These are phyloP conservation scores for Microcebus murinus DNA, from an alignment of 2,113 vertebrate species.

Conservation along the genomic window DNA sequence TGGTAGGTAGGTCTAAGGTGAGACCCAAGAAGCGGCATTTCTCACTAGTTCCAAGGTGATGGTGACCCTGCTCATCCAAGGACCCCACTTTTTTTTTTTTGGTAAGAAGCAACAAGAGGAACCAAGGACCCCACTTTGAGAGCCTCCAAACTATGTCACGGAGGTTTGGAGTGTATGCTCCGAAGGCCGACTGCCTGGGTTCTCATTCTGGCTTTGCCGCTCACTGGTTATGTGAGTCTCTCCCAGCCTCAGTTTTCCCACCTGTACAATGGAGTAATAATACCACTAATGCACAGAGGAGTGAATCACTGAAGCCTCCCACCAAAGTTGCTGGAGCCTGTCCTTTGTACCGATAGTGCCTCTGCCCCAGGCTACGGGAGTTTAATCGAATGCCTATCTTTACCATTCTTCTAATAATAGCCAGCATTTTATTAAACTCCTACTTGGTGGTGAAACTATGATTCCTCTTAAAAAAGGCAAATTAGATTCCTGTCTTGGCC, in stretches of 20 bases:
- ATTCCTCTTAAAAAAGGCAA: not conserved
- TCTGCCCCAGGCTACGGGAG: not conserved
- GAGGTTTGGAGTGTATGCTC: not conserved
- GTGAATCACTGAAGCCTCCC: not conserved
- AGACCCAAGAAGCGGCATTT: not conserved
- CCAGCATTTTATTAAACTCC: not conserved
- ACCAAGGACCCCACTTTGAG: too few species aligned
- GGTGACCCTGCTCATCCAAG: not conserved
- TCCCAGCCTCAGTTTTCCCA: not conserved
- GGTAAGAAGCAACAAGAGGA: too few species aligned
- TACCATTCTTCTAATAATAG: not conserved
- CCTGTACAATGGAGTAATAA: not conserved
- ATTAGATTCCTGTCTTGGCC: not conserved
- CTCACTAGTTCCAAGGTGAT: not conserved
- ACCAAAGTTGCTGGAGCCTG: not conserved
- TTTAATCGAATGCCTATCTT: not conserved
- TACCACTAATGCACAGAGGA: too few species aligned
- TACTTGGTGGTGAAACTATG: not conserved
- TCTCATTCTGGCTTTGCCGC: not conserved
- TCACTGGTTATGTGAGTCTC: accelerated
- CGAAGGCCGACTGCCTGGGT: not conserved
- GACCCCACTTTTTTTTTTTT: too few species aligned
- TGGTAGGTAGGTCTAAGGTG: not conserved
- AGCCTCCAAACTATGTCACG: not conserved
- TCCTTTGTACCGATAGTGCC: too few species aligned